These are phyloP conservation scores for Chinchilla lanigera DNA, from an alignment of 2,113 vertebrate genomes.

Conservation along the genomic window DNA sequence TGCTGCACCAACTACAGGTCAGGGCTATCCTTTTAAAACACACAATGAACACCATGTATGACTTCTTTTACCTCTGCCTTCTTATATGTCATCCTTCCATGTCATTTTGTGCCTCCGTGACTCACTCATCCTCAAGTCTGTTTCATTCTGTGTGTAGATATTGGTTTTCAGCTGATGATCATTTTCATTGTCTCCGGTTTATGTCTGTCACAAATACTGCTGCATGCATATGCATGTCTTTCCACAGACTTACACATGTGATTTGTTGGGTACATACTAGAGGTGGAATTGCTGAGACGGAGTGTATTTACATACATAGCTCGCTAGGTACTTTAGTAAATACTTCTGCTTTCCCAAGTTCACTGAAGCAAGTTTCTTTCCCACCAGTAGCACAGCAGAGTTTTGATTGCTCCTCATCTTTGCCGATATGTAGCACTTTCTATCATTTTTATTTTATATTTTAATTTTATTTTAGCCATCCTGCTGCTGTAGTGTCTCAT, in stretches of 20 bases:
- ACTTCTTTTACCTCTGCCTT: background rate
- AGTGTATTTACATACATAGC: background rate
- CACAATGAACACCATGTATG: too few species aligned
- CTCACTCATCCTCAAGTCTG: background rate
- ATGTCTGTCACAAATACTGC: background rate
- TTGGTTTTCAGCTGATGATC: background rate
- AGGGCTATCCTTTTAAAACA: background rate
- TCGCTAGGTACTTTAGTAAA: background rate
- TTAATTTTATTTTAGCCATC: background rate
- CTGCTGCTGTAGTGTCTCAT: background rate
- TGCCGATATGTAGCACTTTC: background rate
- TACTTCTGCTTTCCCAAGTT: background rate
- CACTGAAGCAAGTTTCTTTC: background rate
- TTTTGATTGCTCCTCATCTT: background rate
- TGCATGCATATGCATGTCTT: fast-evolving
- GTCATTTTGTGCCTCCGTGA: background rate
- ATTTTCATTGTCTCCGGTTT: background rate
- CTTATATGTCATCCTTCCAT: background rate
- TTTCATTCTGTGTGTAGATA: background rate
- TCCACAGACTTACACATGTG: too few species aligned
- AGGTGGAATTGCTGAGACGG: fast-evolving
- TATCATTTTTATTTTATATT: background rate
- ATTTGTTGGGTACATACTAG: background rate
- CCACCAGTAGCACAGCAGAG: too few species aligned
- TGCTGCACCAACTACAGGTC: fast-evolving